Evolutionary conservation across 2,888 invertebrate species (phyloP).

Genomic region (Bombylius major): DNA sequence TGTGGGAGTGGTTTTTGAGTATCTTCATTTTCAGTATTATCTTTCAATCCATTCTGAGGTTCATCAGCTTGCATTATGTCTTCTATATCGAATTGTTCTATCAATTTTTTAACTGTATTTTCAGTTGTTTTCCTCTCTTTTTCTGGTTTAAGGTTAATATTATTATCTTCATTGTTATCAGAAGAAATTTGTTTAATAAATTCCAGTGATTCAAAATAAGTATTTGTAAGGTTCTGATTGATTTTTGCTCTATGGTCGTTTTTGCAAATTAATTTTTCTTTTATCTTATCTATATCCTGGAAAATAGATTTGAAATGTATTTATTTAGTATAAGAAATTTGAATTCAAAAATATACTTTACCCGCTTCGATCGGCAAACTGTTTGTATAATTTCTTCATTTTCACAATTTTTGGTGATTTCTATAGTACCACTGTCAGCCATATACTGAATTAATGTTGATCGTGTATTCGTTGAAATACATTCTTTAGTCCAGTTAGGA

Average conservation of each 20-base stretch:
- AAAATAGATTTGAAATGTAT: not conserved
- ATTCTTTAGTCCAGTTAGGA: conserved; percentile 66
- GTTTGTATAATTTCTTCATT: conserved; percentile 53
- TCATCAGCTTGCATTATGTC: conserved; percentile 34
- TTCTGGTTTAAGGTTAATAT: conserved; percentile 28
- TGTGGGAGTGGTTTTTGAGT: conserved; percentile 31
- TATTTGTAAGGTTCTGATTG: conserved; percentile 5
- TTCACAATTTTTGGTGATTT: conserved; percentile 62
- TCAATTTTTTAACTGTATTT: conserved; percentile 25
- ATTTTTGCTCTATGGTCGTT: not conserved
- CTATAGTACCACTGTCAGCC: conserved; percentile 63
- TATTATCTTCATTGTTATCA: conserved; percentile 34
- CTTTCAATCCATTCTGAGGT: conserved; percentile 15
- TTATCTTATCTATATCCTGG: conserved; percentile 11
- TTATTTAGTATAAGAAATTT: too few species aligned
- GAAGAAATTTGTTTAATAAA: conserved; percentile 32
- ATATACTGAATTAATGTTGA: conserved; percentile 61
- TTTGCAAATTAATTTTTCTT: conserved; percentile 10
- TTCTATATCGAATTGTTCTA: conserved; percentile 29
- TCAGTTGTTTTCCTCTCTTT: conserved; percentile 18
- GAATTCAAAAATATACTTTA: conserved; percentile 27
- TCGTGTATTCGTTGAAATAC: conserved; percentile 57
- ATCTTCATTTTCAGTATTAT: conserved; percentile 19
- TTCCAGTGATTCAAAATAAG: conserved; percentile 32
- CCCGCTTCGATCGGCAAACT: conserved; percentile 62